Conservation (phyloP, 1,140 invertebrate genomes). For the Drosophila guanche region DNA sequence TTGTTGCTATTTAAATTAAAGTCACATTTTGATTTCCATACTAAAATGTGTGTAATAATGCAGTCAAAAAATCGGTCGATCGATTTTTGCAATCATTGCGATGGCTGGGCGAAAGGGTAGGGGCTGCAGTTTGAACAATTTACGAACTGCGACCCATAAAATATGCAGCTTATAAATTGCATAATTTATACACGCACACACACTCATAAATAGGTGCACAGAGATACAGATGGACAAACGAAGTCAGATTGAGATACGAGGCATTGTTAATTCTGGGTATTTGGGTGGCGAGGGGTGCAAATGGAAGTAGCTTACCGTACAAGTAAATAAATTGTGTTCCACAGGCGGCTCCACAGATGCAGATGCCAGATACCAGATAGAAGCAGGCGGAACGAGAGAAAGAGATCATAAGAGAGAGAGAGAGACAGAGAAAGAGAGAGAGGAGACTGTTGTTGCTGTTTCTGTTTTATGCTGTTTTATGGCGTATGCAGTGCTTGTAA, state of each 20-base stretch:
- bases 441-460: slow-evolving; percentile 24
- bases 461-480: slow-evolving; percentile 19
- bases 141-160: slow-evolving; percentile 71
- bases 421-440: slow-evolving; percentile 25
- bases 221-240: slow-evolving; percentile 45
- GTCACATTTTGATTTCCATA: too few species aligned
- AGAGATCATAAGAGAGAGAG: slow-evolving; percentile 57
- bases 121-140: slow-evolving; percentile 47
- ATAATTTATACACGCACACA: slow-evolving; percentile 59
- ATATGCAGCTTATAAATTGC: slow-evolving; percentile 75
- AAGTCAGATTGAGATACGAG: slow-evolving; percentile 46
- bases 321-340: slow-evolving; percentile 64
- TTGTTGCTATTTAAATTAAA: neutral
- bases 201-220: neutral
- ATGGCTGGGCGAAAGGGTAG: neutral
- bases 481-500: slow-evolving; percentile 61
- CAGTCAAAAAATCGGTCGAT: slow-evolving; percentile 35
- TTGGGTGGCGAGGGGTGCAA: neutral
- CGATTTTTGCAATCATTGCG: slow-evolving; percentile 45
- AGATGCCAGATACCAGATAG: neutral
- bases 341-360: slow-evolving; percentile 5
- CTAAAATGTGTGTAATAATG: slow-evolving; percentile 24
- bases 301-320: slow-evolving; percentile 43
- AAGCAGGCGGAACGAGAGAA: slow-evolving; percentile 11
- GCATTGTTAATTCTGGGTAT: slow-evolving; percentile 67